phyloP scores from a whole-genome alignment of 2,113 vertebrate genomes.

The Crotalus viridis region DNA sequence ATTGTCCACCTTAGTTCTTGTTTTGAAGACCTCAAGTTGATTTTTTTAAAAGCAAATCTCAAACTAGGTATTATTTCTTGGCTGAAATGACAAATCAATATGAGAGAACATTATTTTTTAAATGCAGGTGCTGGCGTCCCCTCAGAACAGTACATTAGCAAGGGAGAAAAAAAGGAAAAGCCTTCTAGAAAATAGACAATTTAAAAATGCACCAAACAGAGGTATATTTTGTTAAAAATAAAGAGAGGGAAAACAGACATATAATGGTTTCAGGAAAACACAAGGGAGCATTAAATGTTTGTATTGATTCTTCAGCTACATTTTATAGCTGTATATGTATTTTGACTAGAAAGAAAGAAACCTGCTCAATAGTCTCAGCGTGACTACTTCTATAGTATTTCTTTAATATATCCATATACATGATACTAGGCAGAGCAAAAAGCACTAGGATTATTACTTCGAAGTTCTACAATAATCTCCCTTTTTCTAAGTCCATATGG shows the following conservation, averaged over 20 bases:
- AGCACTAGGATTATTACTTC: neutral
- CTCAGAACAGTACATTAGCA: constrained; percentile 3
- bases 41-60: constrained; percentile 37
- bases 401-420: neutral
- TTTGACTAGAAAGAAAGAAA: neutral
- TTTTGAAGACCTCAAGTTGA: constrained; percentile 40
- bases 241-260: constrained; percentile 4
- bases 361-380: neutral
- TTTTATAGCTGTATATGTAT: constrained; percentile 11
- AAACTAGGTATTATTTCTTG: constrained; percentile 35
- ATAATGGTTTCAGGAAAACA: neutral
- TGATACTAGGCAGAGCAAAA: neutral
- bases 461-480: neutral
- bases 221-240: constrained; percentile 27
- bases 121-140: constrained; percentile 20
- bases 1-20: constrained; percentile 32
- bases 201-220: constrained; percentile 28
- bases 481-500: neutral
- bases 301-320: neutral
- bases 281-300: neutral
- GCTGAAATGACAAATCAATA: constrained; percentile 42
- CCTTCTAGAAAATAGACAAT: constrained; percentile 17
- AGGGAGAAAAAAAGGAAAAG: neutral
- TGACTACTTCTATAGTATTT: neutral
- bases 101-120: constrained; percentile 30